Percentiles rank a stretch among this genome's conserved stretches.
Evolutionary conservation across 2,888 invertebrate species (phyloP).

Genomic region (Eurytoma californica): DNA sequence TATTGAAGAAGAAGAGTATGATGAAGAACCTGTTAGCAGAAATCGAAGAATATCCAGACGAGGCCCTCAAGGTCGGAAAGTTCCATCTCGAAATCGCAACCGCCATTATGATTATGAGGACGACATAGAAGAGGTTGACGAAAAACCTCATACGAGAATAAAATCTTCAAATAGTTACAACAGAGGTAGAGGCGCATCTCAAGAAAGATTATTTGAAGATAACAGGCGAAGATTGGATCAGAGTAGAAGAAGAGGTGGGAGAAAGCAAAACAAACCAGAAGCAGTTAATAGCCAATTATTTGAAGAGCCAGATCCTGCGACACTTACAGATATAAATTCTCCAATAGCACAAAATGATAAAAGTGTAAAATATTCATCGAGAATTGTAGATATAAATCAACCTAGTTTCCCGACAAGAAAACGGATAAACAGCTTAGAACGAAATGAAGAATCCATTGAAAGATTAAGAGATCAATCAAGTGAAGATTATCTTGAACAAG

Average conservation of each 20-base stretch:
- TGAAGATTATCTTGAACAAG: slow-evolving; percentile 30
- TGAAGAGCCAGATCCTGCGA: slow-evolving; percentile 19
- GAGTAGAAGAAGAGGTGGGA: slow-evolving; percentile 21
- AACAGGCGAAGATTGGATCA: slow-evolving; percentile 29
- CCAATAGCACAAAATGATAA: slow-evolving; percentile 11
- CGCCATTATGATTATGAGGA: slow-evolving; percentile 52
- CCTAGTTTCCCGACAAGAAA: neutral
- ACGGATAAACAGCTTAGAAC: slow-evolving; percentile 24
- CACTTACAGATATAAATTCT: slow-evolving; percentile 14
- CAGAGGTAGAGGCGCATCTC: slow-evolving; percentile 14
- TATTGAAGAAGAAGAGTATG: slow-evolving; percentile 29
- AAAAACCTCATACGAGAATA: slow-evolving; percentile 33
- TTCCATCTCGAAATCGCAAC: slow-evolving; percentile 36
- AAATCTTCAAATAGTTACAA: slow-evolving; percentile 17
- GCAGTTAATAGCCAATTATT: neutral
- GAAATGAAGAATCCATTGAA: slow-evolving; percentile 19
- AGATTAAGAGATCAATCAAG: neutral
- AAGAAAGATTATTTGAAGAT: slow-evolving; percentile 25
- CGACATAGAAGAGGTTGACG: slow-evolving; percentile 48
- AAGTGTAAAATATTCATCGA: slow-evolving; percentile 18
- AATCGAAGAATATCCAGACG: slow-evolving; percentile 26
- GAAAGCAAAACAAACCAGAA: slow-evolving; percentile 28
- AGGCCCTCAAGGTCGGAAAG: slow-evolving; percentile 32
- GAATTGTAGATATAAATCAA: neutral
- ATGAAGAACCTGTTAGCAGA: slow-evolving; percentile 32